Evolutionary conservation across 1,140 invertebrate species (phyloP), one percentile per base, ranked within the genome.

Genomic region (Gryon sp.): DNA sequence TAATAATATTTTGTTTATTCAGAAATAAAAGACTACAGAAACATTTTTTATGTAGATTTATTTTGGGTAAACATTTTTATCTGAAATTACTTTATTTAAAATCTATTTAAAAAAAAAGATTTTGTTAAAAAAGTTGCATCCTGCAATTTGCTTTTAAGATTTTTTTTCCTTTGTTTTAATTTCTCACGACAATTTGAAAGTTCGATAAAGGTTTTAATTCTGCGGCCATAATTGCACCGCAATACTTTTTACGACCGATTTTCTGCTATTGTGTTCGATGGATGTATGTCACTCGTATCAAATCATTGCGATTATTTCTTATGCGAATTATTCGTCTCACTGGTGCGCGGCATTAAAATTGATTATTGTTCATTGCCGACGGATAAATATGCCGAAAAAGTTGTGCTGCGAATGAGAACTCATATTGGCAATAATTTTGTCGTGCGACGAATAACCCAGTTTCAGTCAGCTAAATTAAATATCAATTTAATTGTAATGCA

Each of bases 401-500:
- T 8, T 28, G 24, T 1, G 19, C 22, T 6, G 7, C 20, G 15
- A 52, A 26, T 26, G 32, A 38, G 38, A 38, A 53, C 11, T 38
- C n/a, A 38, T 34, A 38, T 24, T n/a, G n/a, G 4, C n/a, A 7
- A n/a, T 8, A 26, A 16, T 46, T 46, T 46, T 3, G 12, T n/a
- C 20, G n/a, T 2, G 5, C 19, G 19, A 36, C 18, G 24, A 53
- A 9, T 59, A 45, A 59, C 40, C 38, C 28, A 59, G 18, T 59
- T 59, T 24, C 11, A n/a, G 9, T 8, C 4, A 9, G 4, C 14
- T 41, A 20, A 46, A 48, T 46, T 46, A 60, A 38, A 60, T 36
- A 60, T 60, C 15, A 60, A 46, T 48, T 60, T 46, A 60, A 60
- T 38, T 60, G 43, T 32, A 45, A 43, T 43, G 16, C 19, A 45